Percentiles rank a stretch among this genome's conserved stretches.
phyloP scores from a whole-genome alignment of 2,113 vertebrate genomes.

The Callionymus lyra region DNA sequence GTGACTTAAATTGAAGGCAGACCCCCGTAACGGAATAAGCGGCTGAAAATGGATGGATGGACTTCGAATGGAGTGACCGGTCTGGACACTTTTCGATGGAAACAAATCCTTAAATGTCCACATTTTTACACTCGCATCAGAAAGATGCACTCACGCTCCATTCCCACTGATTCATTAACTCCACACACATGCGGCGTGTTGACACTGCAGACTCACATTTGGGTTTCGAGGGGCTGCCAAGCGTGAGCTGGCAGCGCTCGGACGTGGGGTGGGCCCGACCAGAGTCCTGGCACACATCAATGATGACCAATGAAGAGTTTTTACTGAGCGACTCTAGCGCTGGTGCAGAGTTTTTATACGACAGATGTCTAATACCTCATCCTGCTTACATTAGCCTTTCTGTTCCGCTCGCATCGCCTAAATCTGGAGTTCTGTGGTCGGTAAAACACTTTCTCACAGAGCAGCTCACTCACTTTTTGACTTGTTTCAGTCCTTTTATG shows the following conservation, averaged over 20 bases:
- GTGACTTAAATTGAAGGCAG: no score
- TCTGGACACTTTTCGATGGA: no score
- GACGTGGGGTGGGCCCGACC: slow-evolving; percentile 45
- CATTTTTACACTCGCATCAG: slow-evolving; percentile 17
- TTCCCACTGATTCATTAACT: slow-evolving; percentile 45
- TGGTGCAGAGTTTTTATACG: slow-evolving; percentile 37
- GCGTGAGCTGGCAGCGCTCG: slow-evolving; percentile 46
- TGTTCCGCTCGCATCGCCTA: no score
- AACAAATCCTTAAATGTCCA: no score
- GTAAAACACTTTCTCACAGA: no score
- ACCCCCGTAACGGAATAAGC: no score
- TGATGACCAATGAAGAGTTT: slow-evolving; percentile 17
- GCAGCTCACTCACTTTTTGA: no score
- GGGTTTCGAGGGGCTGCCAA: slow-evolving; percentile 50
- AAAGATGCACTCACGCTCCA: slow-evolving; percentile 36
- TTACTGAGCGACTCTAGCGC: slow-evolving; percentile 34
- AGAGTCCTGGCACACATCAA: slow-evolving; percentile 35
- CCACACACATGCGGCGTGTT: slow-evolving; percentile 49
- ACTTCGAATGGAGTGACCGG: no score
- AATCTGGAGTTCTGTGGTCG: no score
- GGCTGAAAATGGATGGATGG: no score
- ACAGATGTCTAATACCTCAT: slow-evolving; percentile 25
- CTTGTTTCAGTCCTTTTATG: no score
- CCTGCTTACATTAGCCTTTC: background rate
- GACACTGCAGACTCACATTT: slow-evolving; percentile 51